Percentiles rank a stretch among this genome's conserved stretches.
Evolutionary conservation across 2,113 vertebrate species (phyloP).

Genomic region (Stomatorhinus ivindoensis): DNA sequence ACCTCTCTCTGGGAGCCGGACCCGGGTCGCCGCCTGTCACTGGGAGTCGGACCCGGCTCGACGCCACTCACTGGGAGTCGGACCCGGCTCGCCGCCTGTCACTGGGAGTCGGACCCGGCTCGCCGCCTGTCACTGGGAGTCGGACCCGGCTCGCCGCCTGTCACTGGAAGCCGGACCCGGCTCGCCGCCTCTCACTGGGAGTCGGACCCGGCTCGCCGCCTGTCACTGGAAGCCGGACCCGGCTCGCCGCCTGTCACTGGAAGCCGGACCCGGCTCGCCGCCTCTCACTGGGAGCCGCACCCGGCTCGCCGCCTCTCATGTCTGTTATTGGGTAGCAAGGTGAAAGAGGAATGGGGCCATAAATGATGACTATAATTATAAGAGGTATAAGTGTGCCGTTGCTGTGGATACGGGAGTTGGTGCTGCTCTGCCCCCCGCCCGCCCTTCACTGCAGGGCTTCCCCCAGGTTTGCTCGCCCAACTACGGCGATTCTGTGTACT

Average conservation of each 20-base stretch:
- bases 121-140: not conserved
- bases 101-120: not conserved
- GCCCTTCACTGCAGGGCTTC: not conserved
- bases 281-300: not conserved
- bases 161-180: no score
- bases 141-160: slow-evolving; percentile 26
- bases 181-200: slow-evolving; percentile 54
- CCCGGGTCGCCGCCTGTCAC: slow-evolving; percentile 45
- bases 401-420: not conserved
- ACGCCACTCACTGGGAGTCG: not conserved
- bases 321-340: not conserved
- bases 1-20: no score
- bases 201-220: slow-evolving; percentile 41
- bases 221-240: not conserved
- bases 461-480: not conserved
- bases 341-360: not conserved
- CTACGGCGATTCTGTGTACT: not conserved
- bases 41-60: slow-evolving; percentile 50
- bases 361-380: not conserved
- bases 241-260: not conserved
- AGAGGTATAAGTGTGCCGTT: not conserved
- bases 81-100: not conserved
- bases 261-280: not conserved
- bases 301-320: not conserved
- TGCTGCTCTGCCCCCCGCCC: not conserved